Evolutionary conservation across 2,888 invertebrate species (phyloP), one percentile per base, ranked within the genome.

Genomic region (Hemithea aestivaria): DNA sequence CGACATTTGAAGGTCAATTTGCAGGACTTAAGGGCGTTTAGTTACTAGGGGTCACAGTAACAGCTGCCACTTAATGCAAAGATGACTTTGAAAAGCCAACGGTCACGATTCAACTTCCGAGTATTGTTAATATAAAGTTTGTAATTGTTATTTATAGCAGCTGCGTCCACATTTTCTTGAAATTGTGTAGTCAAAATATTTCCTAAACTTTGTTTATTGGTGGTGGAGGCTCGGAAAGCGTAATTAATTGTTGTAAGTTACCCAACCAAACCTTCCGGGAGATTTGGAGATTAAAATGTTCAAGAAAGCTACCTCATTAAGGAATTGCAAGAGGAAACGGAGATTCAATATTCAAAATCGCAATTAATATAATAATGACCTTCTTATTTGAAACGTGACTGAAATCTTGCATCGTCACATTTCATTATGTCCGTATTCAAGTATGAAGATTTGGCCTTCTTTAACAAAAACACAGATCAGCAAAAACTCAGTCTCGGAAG

Each of bases 1-100:
- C 33, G 45, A 42, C 36, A 47, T 52, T 44, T 35, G 51, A 57
- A 58, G 60, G 56, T 47, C 33, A 42, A 27, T 46, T 35, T 28
- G 38, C 46, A 45, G 35, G 44, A 24, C 25, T 31, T 32, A 40
- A 24, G 35, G 20, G 26, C 31, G 8, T 12, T 23, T 33, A 12
- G 20, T 30, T 35, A 29, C 22, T 25, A 37, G 41, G 45, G 45
- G 44, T 37, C 43, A 40, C 23, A 27, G 26, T 26, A 21, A 10
- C 27, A 25, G 16, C 42, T 43, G 43, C 48, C 36, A 36, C 28
- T 33, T 9, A 12, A 2, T 28, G 35, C 27, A 38, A 35, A 43
- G 43, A 35, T 35, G 33, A 31, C 30, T 36, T 22, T 28, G 37
- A 45, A 48, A 48, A 36, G 24, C 20, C 38, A 45, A 48, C 45